These are phyloP conservation scores for Cryptomyrus ogoouensis DNA, from an alignment of 2,113 vertebrate genomes.

Conservation along the genomic window DNA sequence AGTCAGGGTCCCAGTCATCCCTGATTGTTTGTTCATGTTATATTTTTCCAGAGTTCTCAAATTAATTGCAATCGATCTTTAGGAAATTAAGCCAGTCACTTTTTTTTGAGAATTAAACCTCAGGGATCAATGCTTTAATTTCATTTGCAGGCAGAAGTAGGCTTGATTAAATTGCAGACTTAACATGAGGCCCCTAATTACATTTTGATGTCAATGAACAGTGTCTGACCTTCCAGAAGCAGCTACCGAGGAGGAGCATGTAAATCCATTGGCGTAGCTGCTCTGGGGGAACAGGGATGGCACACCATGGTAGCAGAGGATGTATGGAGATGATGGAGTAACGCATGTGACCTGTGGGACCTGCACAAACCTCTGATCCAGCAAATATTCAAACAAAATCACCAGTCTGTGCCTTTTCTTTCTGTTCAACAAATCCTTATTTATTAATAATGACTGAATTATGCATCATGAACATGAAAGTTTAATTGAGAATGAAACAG, in stretches of 20 bases:
- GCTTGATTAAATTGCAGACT: neutral
- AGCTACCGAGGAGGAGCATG: neutral
- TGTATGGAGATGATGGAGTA: too few species aligned
- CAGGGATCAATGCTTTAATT: neutral
- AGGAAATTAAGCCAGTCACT: neutral
- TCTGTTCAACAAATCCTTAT: constrained; percentile 24
- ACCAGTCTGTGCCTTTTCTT: neutral
- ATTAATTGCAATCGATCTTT: neutral
- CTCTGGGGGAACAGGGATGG: neutral
- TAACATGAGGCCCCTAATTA: neutral
- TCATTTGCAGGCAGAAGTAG: neutral
- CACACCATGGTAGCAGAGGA: too few species aligned
- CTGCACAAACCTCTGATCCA: neutral
- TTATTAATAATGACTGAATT: constrained; percentile 30
- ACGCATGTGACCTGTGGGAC: neutral
- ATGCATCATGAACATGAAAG: constrained; percentile 17
- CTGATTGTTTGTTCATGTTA: neutral
- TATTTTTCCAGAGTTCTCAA: neutral
- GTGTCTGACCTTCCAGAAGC: neutral
- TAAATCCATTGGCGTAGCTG: neutral
- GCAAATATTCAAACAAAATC: neutral
- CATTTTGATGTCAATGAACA: neutral
- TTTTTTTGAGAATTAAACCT: constrained; percentile 3
- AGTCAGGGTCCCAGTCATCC: neutral
- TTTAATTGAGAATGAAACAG: constrained; percentile 13